Evolutionary conservation across 2,888 invertebrate species (phyloP).

Genomic region (Eupithecia centaureata): DNA sequence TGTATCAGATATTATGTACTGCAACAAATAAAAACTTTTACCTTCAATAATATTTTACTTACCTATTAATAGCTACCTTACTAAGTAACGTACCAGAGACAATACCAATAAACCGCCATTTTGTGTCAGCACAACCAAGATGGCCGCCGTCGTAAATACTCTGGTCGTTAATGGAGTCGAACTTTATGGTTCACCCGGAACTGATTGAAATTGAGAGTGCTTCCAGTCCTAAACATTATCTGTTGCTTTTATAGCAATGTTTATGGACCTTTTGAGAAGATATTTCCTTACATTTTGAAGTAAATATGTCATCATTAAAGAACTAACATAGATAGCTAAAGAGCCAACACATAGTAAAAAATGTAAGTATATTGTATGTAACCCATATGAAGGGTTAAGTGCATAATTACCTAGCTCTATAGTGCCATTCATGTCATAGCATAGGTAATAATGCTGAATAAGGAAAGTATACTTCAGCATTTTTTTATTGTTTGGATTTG

Average conservation of each 20-base stretch:
- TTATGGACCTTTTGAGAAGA: not conserved
- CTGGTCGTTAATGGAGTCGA: slow-evolving; percentile 57
- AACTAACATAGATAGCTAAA: no score
- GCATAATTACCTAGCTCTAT: no score
- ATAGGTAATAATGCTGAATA: no score
- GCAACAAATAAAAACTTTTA: not conserved
- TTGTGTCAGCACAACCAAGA: slow-evolving; percentile 54
- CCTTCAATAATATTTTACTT: not conserved
- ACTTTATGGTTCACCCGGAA: slow-evolving; percentile 54
- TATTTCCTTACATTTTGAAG: not conserved
- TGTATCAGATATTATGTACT: no score
- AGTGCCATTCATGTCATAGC: no score
- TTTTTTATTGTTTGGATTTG: no score
- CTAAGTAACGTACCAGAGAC: not conserved
- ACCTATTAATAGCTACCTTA: slow-evolving; percentile 5
- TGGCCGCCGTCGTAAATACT: slow-evolving; percentile 60
- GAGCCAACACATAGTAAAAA: no score
- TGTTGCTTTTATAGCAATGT: slow-evolving; percentile 11
- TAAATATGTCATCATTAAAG: not conserved
- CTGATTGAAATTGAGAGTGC: slow-evolving; percentile 52
- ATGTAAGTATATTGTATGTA: no score
- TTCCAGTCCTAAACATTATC: slow-evolving; percentile 2
- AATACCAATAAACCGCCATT: slow-evolving; percentile 39
- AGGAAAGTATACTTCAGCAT: no score
- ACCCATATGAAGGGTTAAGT: no score